Evolutionary conservation across 2,888 invertebrate genomes (phyloP).

Genomic region (Saturnia pavonia): DNA sequence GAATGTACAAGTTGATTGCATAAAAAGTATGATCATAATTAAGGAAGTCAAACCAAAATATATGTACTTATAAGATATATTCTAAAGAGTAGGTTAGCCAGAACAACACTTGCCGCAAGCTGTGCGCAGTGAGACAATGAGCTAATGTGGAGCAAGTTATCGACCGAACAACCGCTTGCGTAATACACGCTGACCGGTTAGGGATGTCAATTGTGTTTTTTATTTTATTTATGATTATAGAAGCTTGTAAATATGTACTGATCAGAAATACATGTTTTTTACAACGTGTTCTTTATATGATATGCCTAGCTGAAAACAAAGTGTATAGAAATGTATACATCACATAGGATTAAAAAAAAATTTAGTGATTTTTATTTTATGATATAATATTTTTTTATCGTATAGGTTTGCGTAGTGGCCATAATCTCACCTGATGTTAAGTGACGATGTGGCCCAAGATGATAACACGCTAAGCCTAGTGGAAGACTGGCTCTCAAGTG

Average conservation of each 20-base stretch:
- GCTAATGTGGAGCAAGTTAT: conserved; percentile 75
- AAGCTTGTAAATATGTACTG: too few species aligned
- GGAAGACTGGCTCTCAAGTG: too few species aligned
- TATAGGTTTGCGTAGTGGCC: too few species aligned
- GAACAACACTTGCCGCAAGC: conserved; percentile 41
- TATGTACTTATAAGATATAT: conserved; percentile 7
- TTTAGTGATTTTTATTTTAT: background rate
- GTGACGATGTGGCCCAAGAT: too few species aligned
- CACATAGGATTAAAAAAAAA: background rate
- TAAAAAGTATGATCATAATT: conserved; percentile 7
- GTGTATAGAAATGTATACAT: too few species aligned
- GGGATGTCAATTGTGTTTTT: conserved; percentile 45
- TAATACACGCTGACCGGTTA: conserved; percentile 50
- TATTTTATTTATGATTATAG: background rate
- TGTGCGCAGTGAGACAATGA: conserved; percentile 60
- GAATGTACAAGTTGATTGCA: conserved; percentile 11
- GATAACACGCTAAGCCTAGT: too few species aligned
- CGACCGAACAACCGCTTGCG: conserved; percentile 64
- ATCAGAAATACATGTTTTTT: too few species aligned
- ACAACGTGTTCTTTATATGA: too few species aligned
- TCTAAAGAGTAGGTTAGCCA: conserved; percentile 33
- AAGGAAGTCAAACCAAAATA: conserved; percentile 8
- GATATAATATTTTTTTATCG: too few species aligned
- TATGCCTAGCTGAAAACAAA: too few species aligned
- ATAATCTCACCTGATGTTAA: too few species aligned